Evolutionary conservation across 2,888 invertebrate genomes (phyloP).

Genomic region (Belgica antarctica): DNA sequence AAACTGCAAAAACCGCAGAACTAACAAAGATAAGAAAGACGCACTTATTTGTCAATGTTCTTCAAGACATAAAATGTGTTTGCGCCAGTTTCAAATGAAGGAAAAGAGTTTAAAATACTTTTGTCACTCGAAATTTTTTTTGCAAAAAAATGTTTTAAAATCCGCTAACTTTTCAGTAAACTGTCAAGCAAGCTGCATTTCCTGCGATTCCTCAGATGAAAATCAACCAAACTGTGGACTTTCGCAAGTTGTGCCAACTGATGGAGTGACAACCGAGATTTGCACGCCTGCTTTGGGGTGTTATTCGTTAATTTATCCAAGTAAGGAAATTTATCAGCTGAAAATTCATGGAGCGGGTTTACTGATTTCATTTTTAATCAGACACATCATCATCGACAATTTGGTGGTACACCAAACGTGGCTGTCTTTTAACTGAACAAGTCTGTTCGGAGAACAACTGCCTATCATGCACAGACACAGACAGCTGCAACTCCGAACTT

Average conservation of each 20-base stretch:
- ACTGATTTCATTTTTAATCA: no score
- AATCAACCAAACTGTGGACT: neutral
- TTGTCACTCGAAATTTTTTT: neutral
- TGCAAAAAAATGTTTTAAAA: neutral
- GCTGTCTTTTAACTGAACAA: neutral
- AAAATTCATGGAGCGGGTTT: no score
- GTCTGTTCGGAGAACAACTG: neutral
- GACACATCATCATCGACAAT: no score
- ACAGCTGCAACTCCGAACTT: neutral
- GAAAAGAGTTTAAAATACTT: neutral
- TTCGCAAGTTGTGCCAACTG: no score
- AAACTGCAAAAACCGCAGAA: no score
- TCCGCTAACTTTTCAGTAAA: neutral
- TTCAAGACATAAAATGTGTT: no score
- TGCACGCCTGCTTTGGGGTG: no score
- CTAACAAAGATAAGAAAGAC: no score
- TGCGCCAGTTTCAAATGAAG: neutral
- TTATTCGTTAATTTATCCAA: no score
- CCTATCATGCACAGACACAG: neutral
- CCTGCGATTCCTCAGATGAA: neutral
- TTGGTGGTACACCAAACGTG: slow-evolving; percentile 16
- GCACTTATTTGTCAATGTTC: no score
- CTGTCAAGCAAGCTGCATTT: neutral
- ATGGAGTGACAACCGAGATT: no score
- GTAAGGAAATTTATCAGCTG: no score